Evolutionary conservation across 2,888 invertebrate species (phyloP), one percentile per base, ranked within the genome.

Genomic region (Parnassius mnemosyne): DNA sequence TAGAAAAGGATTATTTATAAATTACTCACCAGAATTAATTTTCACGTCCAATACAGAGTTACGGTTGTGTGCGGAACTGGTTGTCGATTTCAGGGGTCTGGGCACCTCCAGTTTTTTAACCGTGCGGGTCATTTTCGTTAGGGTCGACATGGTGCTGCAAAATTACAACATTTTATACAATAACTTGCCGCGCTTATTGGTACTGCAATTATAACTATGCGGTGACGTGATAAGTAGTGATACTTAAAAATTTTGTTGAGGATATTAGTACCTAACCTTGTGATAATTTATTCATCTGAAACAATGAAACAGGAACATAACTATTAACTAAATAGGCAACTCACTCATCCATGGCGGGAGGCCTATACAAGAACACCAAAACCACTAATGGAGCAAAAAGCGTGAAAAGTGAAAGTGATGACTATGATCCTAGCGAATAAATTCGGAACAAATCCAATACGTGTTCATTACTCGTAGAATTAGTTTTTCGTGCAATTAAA

Each of bases 61-160:
- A 71, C 91, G 88, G 76, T 87, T 90, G 79, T 89, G 92, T 74
- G 91, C 87, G 69, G 89, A 85, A 78, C 93, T 93, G 71, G 93
- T 93, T 70, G 93, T 92, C 70, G 89, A 88, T 88, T 95, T 95
- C 71, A 95, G 88, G 77, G 95, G 95, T 84, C 95, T 93, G 73
- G 95, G 95, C 79, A 95, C 94, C 87, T 95, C 95, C 75, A 95
- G 91, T 89, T 95, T 95, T 86, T 95, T 95, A 65, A 94, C 93
- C 76, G 94, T 93, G 86, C 95, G 93, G 86, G 93, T 93, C 87
- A 93, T 92, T 92, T 94, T 94, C 89, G 92, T 91, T 82, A 89
- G 84, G 87, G 92, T 92, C 89, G 92, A 90, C 92, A 92, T 92
- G 84, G 87, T 90, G 89, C 87, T 89, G 75, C 56, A 69, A 76